Evolutionary conservation across 2,888 invertebrate species (phyloP).

Genomic region (Caenorhabditis auriculariae): DNA sequence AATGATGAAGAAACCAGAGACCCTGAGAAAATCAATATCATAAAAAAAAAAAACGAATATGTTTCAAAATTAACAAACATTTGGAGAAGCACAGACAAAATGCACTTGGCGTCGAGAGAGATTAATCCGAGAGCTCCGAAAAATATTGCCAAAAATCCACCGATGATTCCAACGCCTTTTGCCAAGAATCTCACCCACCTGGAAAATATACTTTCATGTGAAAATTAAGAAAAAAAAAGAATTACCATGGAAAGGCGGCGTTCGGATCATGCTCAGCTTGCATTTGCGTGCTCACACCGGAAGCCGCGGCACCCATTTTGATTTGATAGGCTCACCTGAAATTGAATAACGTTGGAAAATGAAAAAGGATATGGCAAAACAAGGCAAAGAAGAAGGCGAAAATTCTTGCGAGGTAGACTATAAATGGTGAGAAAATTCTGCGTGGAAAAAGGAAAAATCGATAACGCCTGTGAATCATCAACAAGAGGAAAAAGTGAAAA

Average conservation of each 20-base stretch:
- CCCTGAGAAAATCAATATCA: constrained; percentile 63
- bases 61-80: constrained; percentile 39
- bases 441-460: no score
- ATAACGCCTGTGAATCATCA: no score
- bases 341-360: no score
- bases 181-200: constrained; percentile 61
- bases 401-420: no score
- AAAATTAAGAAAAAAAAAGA: neutral
- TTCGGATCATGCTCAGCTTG: constrained; percentile 61
- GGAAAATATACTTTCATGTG: constrained; percentile 5
- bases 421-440: no score
- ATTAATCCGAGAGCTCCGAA: constrained; percentile 59
- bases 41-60: constrained; percentile 1
- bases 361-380: no score
- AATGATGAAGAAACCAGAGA: constrained; percentile 83
- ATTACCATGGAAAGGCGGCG: constrained; percentile 50
- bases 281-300: constrained; percentile 56
- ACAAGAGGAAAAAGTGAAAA: no score
- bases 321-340: no score
- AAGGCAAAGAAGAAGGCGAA: no score
- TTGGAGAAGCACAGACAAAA: constrained; percentile 58
- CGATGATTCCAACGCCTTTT: constrained; percentile 60
- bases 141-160: constrained; percentile 61
- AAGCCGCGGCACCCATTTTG: constrained; percentile 54
- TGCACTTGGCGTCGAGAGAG: constrained; percentile 54